Percentiles rank a stretch among this genome's conserved stretches.
phyloP scores from a whole-genome alignment of 1,140 invertebrate genomes.

The Lepidotrigona ventralis region DNA sequence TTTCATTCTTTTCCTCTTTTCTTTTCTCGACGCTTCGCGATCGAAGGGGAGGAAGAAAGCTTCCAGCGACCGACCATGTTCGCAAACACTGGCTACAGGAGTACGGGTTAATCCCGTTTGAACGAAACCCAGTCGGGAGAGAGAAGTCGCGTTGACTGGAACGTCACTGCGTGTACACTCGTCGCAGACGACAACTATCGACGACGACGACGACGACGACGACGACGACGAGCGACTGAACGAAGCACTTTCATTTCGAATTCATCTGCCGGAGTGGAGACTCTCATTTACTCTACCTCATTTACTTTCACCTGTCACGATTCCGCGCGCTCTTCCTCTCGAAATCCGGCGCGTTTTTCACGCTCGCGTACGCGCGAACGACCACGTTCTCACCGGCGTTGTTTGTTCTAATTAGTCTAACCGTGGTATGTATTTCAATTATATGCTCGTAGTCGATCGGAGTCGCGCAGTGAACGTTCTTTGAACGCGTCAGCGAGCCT shows the following conservation, averaged over 20 bases:
- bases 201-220: neutral
- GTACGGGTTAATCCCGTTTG: neutral
- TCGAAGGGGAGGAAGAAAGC: neutral
- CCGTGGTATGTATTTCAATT: neutral
- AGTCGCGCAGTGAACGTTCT: neutral
- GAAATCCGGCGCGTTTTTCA: neutral
- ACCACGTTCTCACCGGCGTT: neutral
- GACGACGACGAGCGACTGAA: neutral
- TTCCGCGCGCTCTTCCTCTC: slow-evolving; percentile 10
- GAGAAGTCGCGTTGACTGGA: neutral
- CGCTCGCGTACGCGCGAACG: neutral
- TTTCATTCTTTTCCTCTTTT: no score
- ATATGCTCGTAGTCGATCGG: neutral
- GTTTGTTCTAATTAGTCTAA: slow-evolving; percentile 31
- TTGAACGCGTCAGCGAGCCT: neutral
- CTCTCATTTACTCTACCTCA: slow-evolving; percentile 28
- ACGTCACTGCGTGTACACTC: neutral
- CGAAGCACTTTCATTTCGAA: slow-evolving; percentile 43
- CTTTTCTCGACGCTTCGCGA: no score
- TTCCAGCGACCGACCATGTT: neutral
- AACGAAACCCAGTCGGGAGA: neutral
- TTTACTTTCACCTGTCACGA: slow-evolving; percentile 35
- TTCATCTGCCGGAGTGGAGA: slow-evolving; percentile 24
- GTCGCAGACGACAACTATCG: neutral
- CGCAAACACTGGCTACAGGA: neutral